Evolutionary conservation across 23 tunicate genomes (phyloP), one percentile per base, ranked within the genome.

Genomic region (Phallusia fumigata): DNA sequence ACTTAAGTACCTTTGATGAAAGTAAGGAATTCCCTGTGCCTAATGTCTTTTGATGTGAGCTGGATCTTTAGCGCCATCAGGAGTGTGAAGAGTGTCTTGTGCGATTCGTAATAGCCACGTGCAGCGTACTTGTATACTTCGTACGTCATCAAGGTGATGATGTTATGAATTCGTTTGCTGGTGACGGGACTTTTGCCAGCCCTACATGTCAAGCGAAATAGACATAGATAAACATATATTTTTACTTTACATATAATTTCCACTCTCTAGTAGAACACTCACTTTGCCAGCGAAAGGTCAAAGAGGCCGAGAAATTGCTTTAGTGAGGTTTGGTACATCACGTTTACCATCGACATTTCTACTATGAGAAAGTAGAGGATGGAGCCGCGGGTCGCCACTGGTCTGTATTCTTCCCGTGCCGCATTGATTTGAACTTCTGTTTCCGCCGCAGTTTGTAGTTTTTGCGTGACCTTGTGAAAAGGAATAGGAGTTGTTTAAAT

Each of bases 271-370:
- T 32, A 30, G 11, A 74, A 11, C 5, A 81, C 93, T 88, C 49
- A 94, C 98, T 26, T 86, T n/a, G 80, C 79, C 33, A 94, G 79
- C 11, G 98, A 88, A 47, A 90, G 51, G 52, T 94, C 98, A 76
- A 94, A 94, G 32, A 94, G 73, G 12, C 94, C 98, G 36, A 94
- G 85, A 76, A 94, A 94, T 72, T 94, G 98, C 82, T 94, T 94
- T 73, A 94, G 84, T 5, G 98, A 94, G 0, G 98, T 94, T 76
- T 94, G 98, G 79, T 94, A 94, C 98, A 94, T 94, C 76, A 89
- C 94, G 80, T 94, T 94, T n/a, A 94, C 98, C 90, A 94, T 92
- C 24, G 98, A 94, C 98, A 94, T 94, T 44, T 94, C 98, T 18
- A 94, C 98, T 75, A 35, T 0, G 73, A 73, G 8, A 64, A 64